Evolutionary conservation across 2,797 vertebrate genomes (phyloP), one percentile per base, ranked within the genome.

Genomic region (Cyprinodon diabolis): DNA sequence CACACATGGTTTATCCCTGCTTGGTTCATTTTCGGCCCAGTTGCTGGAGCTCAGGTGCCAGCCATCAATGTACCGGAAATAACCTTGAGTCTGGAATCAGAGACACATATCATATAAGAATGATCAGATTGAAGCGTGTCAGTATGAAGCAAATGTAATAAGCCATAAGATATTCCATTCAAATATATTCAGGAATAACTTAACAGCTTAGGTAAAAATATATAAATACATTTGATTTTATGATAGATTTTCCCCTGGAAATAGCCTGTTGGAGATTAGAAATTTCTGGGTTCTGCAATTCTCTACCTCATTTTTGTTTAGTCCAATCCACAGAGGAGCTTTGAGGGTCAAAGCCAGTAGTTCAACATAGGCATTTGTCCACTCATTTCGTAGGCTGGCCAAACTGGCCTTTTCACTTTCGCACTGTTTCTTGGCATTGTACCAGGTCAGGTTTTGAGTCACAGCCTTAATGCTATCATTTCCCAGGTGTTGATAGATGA

Each of bases 241-340:
- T 43, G 21, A 13, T 21, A 10, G 3, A 23, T 23, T 56, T 30
- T 55, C 19, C 37, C n/a, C 2, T 40, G 37, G 12, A 54, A 2
- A 45, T 10, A 65, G 35, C 4, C 12, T 40, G 12, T 55, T 15
- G 10, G n/a, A 40, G 30, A 17, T 40, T 10, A 37, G 5, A 19
- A 13, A 6, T 54, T 21, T 35, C 37, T 43, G 40, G n/a, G 21
- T 25, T 6, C 54, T 55, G 48, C 8, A 47, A 19, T 1, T 11
- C 12, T 68, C 11, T 95, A 98, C 97, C 97, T 94, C 43, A 9
- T 93, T 77, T 86, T 96, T 98, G 89, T 97, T 97, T 45, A 99
- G 93, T 75, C 96, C 97, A 43, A 99, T 96, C 97, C 97, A 98
- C 13, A 96, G 4, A n/a, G 96, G 96, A 35, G 88, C 78, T 19